These are phyloP conservation scores for Dasysyrphus albostriatus DNA, from an alignment of 2,888 invertebrate species.

Conservation along the genomic window DNA sequence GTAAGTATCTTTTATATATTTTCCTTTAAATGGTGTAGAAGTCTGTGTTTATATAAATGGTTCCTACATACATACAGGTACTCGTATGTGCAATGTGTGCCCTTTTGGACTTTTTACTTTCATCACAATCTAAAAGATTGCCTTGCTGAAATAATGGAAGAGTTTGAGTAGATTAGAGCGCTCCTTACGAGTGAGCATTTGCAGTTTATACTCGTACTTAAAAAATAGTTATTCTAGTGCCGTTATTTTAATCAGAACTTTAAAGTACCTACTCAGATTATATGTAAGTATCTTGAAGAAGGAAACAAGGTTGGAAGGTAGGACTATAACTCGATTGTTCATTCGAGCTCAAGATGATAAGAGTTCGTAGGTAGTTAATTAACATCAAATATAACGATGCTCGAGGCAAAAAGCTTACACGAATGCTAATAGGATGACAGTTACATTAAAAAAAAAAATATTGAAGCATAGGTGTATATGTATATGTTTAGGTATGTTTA, in stretches of 20 bases:
- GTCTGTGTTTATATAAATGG: background rate
- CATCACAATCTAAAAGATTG: slow-evolving; percentile 51
- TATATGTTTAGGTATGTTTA: no score
- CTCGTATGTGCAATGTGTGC: background rate
- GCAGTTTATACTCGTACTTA: slow-evolving; percentile 43
- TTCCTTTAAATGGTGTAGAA: background rate
- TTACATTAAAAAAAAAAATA: no score
- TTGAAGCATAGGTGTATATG: no score
- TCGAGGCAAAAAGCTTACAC: background rate
- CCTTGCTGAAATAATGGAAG: slow-evolving; percentile 51
- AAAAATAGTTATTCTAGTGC: slow-evolving; percentile 21
- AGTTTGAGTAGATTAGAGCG: slow-evolving; percentile 36
- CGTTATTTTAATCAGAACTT: slow-evolving; percentile 42
- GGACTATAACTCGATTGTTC: background rate
- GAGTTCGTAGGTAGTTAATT: background rate
- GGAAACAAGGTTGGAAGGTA: background rate
- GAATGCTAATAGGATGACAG: no score
- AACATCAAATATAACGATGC: background rate
- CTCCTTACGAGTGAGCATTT: slow-evolving; percentile 42
- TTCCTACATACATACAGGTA: background rate
- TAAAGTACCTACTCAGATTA: slow-evolving; percentile 8
- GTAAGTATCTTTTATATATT: background rate
- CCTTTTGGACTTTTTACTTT: slow-evolving; percentile 46
- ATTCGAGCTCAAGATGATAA: background rate
- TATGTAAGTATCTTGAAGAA: background rate